Evolutionary conservation across 2,888 invertebrate species (phyloP).

Genomic region (Prosapia bicincta): DNA sequence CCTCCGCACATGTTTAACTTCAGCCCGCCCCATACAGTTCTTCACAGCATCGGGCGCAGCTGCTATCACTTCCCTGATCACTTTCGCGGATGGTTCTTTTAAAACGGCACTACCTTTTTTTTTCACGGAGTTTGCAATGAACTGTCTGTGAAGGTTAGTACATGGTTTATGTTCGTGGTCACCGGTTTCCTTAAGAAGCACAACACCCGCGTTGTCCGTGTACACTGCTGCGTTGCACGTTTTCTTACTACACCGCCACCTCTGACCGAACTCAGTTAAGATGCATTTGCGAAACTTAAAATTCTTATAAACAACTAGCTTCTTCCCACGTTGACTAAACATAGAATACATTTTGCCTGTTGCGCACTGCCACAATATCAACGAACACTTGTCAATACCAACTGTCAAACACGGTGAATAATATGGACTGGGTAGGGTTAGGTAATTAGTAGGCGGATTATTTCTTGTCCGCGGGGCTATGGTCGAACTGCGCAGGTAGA

Average conservation of each 20-base stretch:
- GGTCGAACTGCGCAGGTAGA: too few species aligned
- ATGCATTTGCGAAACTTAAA: background rate
- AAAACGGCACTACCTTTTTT: background rate
- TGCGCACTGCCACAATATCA: background rate
- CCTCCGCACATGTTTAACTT: conserved; percentile 6
- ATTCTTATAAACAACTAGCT: conserved; percentile 9
- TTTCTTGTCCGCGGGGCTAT: too few species aligned
- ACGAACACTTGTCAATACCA: too few species aligned
- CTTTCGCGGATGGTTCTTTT: background rate
- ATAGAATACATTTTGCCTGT: conserved; percentile 14
- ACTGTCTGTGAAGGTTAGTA: conserved; percentile 9
- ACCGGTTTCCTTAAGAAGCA: background rate
- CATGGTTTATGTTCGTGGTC: conserved; percentile 8
- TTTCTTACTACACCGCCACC: conserved; percentile 11
- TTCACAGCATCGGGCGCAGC: background rate
- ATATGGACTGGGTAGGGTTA: too few species aligned
- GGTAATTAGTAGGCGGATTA: too few species aligned
- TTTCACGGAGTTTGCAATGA: conserved; percentile 5
- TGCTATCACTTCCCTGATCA: conserved; percentile 2
- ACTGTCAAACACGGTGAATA: too few species aligned
- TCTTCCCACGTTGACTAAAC: conserved; percentile 4
- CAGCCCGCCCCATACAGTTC: background rate
- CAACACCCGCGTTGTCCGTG: conserved; percentile 1
- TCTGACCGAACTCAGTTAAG: background rate
- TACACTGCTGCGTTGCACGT: background rate